Evolutionary conservation across 2,888 invertebrate species (phyloP).

Genomic region (Reticulitermes lucifugus): DNA sequence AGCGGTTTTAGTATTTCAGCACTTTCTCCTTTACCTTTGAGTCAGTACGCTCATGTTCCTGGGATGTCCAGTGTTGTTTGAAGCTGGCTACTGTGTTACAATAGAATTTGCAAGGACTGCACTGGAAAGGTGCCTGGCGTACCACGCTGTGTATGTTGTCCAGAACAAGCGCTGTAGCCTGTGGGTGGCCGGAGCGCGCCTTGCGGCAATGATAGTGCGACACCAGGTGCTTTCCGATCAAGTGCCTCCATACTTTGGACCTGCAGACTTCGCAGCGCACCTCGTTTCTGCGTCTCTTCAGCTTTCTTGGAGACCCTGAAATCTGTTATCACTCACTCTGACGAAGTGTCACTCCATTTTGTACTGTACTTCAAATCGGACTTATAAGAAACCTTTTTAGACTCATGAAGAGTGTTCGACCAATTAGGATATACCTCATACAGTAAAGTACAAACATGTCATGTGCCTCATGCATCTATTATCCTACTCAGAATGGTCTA

Average conservation of each 20-base stretch:
- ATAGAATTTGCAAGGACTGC: constrained; percentile 86
- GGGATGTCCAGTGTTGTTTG: constrained; percentile 79
- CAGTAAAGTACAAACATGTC: no score
- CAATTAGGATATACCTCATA: no score
- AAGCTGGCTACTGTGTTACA: constrained; percentile 80
- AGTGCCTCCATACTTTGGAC: constrained; percentile 73
- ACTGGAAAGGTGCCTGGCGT: constrained; percentile 87
- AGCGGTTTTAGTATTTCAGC: no score
- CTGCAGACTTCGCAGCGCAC: constrained; percentile 77
- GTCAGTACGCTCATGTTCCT: constrained; percentile 69
- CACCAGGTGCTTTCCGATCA: constrained; percentile 87
- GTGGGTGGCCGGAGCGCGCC: constrained; percentile 67
- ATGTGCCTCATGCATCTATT: no score
- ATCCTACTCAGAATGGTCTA: no score
- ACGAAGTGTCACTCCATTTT: no score
- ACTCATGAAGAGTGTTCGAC: no score
- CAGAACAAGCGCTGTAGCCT: constrained; percentile 70
- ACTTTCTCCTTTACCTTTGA: constrained; percentile 57
- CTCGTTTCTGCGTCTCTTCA: not conserved
- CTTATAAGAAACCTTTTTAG: no score
- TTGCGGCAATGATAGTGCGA: constrained; percentile 87
- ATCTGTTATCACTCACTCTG: not conserved
- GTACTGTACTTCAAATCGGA: no score
- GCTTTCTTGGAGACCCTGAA: not conserved
- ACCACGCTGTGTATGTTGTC: constrained; percentile 83